A percentile compares a stretch with the other conserved stretches of the same genome.
Conservation (phyloP, 2,113 vertebrate genomes). For the Tricholaema leucomelas region DNA sequence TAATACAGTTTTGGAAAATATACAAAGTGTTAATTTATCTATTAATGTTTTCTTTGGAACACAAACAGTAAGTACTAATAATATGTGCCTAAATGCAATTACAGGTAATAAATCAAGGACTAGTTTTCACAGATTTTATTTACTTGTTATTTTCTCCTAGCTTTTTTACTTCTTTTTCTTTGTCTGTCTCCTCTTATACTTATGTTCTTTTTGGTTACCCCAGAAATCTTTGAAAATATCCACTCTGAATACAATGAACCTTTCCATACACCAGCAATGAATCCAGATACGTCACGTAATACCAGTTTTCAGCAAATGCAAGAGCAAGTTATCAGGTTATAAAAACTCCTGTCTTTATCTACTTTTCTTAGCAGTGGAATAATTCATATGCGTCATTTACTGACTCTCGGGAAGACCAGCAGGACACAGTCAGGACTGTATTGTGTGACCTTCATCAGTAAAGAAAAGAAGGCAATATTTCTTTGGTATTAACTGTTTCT, state of each 20-base stretch:
- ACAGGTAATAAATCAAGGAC: background rate
- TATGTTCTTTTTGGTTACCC: background rate
- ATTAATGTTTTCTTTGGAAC: background rate
- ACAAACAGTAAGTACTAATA: background rate
- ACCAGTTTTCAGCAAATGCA: background rate
- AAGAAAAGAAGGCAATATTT: background rate
- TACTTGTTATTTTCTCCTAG: background rate
- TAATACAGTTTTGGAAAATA: background rate
- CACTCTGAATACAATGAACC: background rate
- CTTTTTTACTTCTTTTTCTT: background rate
- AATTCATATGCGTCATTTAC: slow-evolving; percentile 28
- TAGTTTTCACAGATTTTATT: background rate
- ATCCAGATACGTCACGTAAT: background rate
- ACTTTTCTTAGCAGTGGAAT: background rate
- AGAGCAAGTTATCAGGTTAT: slow-evolving; percentile 1
- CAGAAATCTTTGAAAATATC: background rate
- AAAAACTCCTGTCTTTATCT: background rate
- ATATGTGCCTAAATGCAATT: background rate
- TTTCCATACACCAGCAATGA: background rate
- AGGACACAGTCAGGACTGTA: background rate
- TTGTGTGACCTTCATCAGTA: slow-evolving; percentile 19
- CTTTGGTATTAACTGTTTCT: background rate
- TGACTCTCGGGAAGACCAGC: background rate
- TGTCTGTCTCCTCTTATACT: background rate
- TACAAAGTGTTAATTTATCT: slow-evolving; percentile 12